Conservation (phyloP, 1,140 invertebrate genomes). For the Xylocopa sonorina region DNA sequence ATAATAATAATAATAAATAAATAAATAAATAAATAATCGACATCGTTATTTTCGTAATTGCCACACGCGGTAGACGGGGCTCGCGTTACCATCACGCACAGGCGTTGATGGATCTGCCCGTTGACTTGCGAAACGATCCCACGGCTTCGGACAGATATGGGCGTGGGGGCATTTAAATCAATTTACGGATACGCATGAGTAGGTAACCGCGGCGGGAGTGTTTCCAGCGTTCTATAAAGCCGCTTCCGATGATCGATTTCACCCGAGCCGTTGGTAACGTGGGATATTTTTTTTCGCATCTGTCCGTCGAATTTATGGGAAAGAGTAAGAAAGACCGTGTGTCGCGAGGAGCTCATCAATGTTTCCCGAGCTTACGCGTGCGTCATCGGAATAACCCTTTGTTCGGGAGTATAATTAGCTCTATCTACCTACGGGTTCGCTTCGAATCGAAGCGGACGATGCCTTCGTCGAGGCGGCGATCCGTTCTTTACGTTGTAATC, state of each 20-base stretch:
- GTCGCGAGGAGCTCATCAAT: constrained; percentile 60
- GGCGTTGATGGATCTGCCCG: constrained; percentile 43
- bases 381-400: constrained; percentile 62
- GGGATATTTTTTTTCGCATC: no score
- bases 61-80: constrained; percentile 28
- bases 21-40: no score
- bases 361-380: constrained; percentile 60
- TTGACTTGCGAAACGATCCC: constrained; percentile 51
- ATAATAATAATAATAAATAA: no score
- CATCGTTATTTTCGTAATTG: constrained; percentile 43
- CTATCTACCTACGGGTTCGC: constrained; percentile 53
- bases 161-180: constrained; percentile 66
- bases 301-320: not conserved
- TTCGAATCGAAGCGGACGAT: constrained; percentile 55
- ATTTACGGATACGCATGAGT: constrained; percentile 62
- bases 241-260: constrained; percentile 34
- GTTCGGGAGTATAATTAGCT: constrained; percentile 64
- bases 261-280: constrained; percentile 18
- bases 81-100: constrained; percentile 45
- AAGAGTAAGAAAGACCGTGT: not conserved
- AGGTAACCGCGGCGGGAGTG: constrained; percentile 42
- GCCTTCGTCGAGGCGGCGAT: constrained; percentile 10
- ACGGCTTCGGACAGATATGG: constrained; percentile 47
- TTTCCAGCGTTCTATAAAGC: constrained; percentile 50
- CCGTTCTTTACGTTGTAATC: no score